Base-by-base conservation (phyloP, 2,888 invertebrate species). In the Stenotaenia linearis region DNA sequence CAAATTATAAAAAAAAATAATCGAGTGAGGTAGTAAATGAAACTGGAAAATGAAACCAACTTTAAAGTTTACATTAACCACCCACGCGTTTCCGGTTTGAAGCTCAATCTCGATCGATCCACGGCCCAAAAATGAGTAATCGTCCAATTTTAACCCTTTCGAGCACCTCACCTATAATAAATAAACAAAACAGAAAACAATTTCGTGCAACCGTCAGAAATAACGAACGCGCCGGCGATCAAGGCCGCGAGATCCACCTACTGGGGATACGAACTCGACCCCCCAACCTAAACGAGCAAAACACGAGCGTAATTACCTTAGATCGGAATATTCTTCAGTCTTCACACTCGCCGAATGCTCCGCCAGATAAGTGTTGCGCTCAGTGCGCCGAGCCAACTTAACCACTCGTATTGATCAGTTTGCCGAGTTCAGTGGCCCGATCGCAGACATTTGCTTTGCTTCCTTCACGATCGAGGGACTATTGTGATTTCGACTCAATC, bases 21-120 rank as follows among this genome's bases (percentile, higher is more conserved):
- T 15, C n/a, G n/a, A n/a, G n/a, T n/a, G n/a, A n/a, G n/a, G n/a
- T n/a, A n/a, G n/a, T n/a, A n/a, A n/a, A n/a, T n/a, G n/a, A n/a
- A n/a, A n/a, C n/a, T n/a, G n/a, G n/a, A n/a, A 50, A 50, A 50
- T 50, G 6, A 50, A 50, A 18, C 50, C 18, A 18, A 50, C 18
- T 18, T 50, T 18, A 3, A 50, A 50, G n/a, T 50, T 50, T 50
- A 1, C 50, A 50, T 50, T n/a, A 1, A 69, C 69, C 9, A 28
- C 69, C 69, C 69, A 69, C 69, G 28, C 69, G 25, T 69, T 69
- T 69, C 69, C 69, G 69, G 69, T 10, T 45, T 18, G 45, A n/a
- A 45, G 32, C 50, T 50, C 50, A 69, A 69, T 69, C 69, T 69
- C 69, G 25, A 69, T 69, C 69, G 25, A 69, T 69, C n/a, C 18